phyloP scores from a whole-genome alignment of 2,113 vertebrate species.

The Pangasianodon hypophthalmus region DNA sequence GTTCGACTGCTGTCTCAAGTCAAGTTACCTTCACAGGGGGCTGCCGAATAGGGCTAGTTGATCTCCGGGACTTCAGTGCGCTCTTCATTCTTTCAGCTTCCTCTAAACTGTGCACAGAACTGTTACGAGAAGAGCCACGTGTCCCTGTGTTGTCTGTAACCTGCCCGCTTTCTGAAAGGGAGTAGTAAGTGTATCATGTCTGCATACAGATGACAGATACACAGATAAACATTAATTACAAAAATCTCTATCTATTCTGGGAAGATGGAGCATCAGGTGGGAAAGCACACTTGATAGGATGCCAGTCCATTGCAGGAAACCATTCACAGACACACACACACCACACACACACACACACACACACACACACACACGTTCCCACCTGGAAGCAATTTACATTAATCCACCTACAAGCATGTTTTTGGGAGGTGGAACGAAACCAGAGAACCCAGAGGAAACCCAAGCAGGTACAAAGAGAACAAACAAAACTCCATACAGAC shows the following conservation, averaged over 20 bases:
- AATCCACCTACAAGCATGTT: neutral
- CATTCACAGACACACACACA: neutral
- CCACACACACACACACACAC: neutral
- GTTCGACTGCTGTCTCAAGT: neutral
- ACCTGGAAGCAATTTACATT: neutral
- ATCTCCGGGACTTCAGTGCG: slow-evolving; percentile 67
- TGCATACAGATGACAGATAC: neutral
- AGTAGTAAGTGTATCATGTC: neutral
- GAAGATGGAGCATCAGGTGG: neutral
- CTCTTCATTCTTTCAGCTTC: slow-evolving; percentile 70
- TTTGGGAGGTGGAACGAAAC: neutral
- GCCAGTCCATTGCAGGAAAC: neutral
- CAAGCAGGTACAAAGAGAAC: neutral
- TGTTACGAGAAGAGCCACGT: slow-evolving; percentile 58
- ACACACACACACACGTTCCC: neutral
- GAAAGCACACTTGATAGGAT: neutral
- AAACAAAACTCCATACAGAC: neutral
- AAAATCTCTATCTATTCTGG: neutral
- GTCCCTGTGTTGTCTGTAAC: slow-evolving; percentile 62
- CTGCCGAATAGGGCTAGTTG: slow-evolving; percentile 64
- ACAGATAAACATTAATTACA: neutral
- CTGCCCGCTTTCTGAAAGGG: slow-evolving; percentile 46
- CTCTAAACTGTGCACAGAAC: slow-evolving; percentile 68
- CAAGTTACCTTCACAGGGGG: slow-evolving; percentile 66
- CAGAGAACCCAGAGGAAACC: neutral